phyloP scores from a whole-genome alignment of 2,797 vertebrate genomes.

The Syngnathus rostellatus region DNA sequence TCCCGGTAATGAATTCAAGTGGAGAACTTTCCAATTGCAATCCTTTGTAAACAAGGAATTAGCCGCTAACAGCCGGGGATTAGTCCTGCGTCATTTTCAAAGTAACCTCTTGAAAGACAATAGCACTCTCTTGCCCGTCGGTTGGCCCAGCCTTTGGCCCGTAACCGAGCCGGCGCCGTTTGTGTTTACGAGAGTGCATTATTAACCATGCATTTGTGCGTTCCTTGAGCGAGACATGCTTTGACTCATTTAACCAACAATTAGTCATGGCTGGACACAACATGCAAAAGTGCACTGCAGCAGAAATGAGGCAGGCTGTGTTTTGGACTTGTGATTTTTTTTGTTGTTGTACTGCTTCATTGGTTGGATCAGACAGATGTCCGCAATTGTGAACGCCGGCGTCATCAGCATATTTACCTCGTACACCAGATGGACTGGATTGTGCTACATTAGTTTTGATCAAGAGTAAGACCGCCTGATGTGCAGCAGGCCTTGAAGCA shows the following conservation, averaged over 20 bases:
- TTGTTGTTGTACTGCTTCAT: background rate
- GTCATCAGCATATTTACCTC: background rate
- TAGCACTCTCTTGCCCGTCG: conserved; percentile 8
- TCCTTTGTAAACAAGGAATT: conserved; percentile 49
- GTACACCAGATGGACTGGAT: conserved; percentile 13
- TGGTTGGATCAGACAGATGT: conserved; percentile 6
- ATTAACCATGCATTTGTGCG: conserved; percentile 47
- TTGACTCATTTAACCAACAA: background rate
- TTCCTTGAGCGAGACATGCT: background rate
- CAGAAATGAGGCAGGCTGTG: background rate
- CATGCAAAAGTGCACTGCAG: too few relatives aligned
- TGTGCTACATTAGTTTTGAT: conserved; percentile 18
- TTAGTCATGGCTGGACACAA: too few relatives aligned
- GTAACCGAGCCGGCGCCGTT: conserved; percentile 41
- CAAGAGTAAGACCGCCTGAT: too few relatives aligned
- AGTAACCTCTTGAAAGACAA: conserved; percentile 47
- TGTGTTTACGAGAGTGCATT: conserved; percentile 25
- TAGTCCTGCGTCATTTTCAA: conserved; percentile 14
- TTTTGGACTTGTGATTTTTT: background rate
- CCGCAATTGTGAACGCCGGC: background rate
- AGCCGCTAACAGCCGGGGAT: conserved; percentile 53
- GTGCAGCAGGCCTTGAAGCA: too few relatives aligned
- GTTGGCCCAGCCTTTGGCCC: conserved; percentile 26
- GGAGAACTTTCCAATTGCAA: conserved; percentile 37
- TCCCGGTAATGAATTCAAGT: background rate